phyloP scores from a whole-genome alignment of 2,113 vertebrate species.

The Struthio camelus region DNA sequence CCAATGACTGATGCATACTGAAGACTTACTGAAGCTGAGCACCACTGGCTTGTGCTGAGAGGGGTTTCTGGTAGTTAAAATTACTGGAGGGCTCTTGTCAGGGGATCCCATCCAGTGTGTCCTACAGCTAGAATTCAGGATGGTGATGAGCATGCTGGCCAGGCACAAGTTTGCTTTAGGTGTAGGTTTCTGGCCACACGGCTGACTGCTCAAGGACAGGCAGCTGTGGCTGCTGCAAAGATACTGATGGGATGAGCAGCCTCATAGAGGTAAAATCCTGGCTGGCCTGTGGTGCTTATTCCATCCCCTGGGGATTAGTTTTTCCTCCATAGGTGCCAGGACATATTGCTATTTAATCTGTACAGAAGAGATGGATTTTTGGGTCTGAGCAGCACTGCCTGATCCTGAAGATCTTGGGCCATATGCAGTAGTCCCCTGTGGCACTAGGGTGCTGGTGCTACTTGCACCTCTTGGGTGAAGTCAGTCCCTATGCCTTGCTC shows the following conservation, averaged over 20 bases:
- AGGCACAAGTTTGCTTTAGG: background rate
- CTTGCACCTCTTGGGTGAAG: background rate
- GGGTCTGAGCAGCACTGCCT: background rate
- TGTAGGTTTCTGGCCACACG: background rate
- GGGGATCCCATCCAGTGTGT: background rate
- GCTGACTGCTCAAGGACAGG: background rate
- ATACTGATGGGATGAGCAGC: background rate
- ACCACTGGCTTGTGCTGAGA: background rate
- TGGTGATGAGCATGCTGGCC: background rate
- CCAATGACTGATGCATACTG: background rate
- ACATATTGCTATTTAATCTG: background rate
- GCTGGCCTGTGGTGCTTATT: background rate
- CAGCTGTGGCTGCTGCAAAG: background rate
- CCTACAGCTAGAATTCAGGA: background rate
- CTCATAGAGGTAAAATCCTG: background rate
- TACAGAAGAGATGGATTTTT: background rate
- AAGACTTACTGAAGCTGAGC: background rate
- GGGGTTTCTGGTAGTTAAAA: background rate
- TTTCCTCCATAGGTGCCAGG: background rate
- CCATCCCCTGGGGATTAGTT: too few species aligned
- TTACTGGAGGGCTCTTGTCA: background rate
- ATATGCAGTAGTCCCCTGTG: background rate
- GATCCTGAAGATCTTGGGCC: background rate
- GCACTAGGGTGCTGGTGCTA: background rate
- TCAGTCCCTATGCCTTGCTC: background rate